Evolutionary conservation across 2,797 vertebrate species (phyloP).

Genomic region (Hoplostethus atlanticus): DNA sequence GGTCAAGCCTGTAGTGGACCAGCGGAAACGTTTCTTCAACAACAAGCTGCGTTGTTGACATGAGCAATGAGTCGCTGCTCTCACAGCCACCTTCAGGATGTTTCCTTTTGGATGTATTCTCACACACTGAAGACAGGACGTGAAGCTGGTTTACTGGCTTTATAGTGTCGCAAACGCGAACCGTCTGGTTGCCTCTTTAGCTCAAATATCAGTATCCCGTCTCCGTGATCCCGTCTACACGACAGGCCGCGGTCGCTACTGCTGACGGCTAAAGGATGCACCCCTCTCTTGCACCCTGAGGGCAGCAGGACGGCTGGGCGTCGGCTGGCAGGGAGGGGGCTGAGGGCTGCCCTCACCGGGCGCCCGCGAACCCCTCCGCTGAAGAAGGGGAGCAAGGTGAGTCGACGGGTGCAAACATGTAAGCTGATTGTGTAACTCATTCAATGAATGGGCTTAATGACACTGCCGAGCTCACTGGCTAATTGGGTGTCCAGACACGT

Average conservation of each 20-base stretch:
- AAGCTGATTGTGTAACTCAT: constrained; percentile 56
- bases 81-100: background rate
- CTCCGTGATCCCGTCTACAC: background rate
- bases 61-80: constrained; percentile 32
- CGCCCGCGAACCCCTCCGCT: constrained; percentile 69
- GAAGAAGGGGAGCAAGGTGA: constrained; percentile 64
- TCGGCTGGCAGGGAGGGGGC: constrained; percentile 67
- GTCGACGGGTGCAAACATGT: constrained; percentile 13
- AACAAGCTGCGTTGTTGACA: constrained; percentile 28
- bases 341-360: constrained; percentile 68
- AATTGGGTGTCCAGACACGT: constrained; percentile 66
- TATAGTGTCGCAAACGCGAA: background rate
- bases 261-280: constrained; percentile 33
- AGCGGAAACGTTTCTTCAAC: too few relatives aligned
- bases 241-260: constrained; percentile 3
- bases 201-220: constrained; percentile 5
- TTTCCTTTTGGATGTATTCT: constrained; percentile 29
- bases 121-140: background rate
- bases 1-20: constrained; percentile 37
- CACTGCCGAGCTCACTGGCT: constrained; percentile 35
- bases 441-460: constrained; percentile 56
- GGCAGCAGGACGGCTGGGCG: constrained; percentile 71
- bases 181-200: background rate
- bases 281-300: constrained; percentile 48
- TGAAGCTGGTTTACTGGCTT: background rate